These are phyloP conservation scores for Zelleria hepariella DNA, from an alignment of 2,888 invertebrate species.

Conservation along the genomic window DNA sequence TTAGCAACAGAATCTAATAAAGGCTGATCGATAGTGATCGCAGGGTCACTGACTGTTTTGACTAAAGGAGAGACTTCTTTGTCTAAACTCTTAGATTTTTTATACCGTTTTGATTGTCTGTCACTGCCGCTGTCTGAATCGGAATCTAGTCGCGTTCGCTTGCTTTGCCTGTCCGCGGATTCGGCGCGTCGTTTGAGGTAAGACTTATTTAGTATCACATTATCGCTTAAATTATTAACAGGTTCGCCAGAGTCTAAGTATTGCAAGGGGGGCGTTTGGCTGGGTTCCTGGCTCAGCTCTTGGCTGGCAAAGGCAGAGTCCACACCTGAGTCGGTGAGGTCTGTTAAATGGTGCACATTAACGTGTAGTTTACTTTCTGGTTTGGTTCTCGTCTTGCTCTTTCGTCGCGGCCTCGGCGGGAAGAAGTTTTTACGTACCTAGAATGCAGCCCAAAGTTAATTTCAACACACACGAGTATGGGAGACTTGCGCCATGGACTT, in stretches of 20 bases:
- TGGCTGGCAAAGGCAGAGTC: constrained; percentile 30
- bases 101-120: constrained; percentile 10
- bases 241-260: not conserved
- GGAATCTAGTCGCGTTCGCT: constrained; percentile 25
- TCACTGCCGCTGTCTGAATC: constrained; percentile 29
- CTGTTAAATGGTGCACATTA: not conserved
- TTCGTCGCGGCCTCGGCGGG: constrained; percentile 75
- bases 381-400: constrained; percentile 3
- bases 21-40: constrained; percentile 35
- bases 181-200: constrained; percentile 32
- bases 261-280: not conserved
- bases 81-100: constrained; percentile 13
- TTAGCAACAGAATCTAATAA: constrained; percentile 28
- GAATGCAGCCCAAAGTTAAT: constrained; percentile 20
- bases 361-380: not conserved
- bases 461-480: too few species aligned
- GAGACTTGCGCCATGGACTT: too few species aligned
- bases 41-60: constrained; percentile 59
- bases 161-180: constrained; percentile 32
- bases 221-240: not conserved
- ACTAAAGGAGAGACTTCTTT: constrained; percentile 35
- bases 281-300: constrained; percentile 16
- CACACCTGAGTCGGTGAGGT: constrained; percentile 34
- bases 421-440: constrained; percentile 79
- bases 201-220: constrained; percentile 16